These are phyloP conservation scores for Tethea ocularis DNA, from an alignment of 2,888 invertebrate genomes.

Conservation along the genomic window DNA sequence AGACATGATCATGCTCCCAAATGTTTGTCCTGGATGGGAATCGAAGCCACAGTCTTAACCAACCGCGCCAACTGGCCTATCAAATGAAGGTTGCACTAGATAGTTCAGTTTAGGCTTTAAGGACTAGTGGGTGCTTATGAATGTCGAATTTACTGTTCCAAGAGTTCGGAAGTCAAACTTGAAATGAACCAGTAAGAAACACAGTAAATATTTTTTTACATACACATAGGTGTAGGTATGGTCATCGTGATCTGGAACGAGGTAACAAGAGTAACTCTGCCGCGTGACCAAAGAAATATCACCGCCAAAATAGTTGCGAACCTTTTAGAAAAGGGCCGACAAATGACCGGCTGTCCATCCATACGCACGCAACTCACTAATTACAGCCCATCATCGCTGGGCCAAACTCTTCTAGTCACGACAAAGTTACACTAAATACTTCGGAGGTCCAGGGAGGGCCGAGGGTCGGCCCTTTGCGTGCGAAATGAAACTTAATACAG, in stretches of 20 bases:
- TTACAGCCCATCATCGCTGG: slow-evolving; percentile 49
- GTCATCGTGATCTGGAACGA: neutral
- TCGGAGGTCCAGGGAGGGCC: slow-evolving; percentile 23
- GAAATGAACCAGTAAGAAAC: too few species aligned
- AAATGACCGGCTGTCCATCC: slow-evolving; percentile 1
- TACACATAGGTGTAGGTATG: too few species aligned
- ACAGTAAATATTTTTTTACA: too few species aligned
- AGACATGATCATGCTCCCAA: too few species aligned
- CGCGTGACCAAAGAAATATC: slow-evolving; percentile 2
- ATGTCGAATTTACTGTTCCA: too few species aligned
- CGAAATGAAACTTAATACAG: slow-evolving; percentile 54
- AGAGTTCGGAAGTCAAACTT: too few species aligned
- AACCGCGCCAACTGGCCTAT: too few species aligned
- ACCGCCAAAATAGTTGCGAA: slow-evolving; percentile 1
- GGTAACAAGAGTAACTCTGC: neutral
- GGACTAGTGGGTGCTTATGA: too few species aligned
- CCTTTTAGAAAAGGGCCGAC: slow-evolving; percentile 8
- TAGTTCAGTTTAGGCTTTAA: too few species aligned
- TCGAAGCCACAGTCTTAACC: too few species aligned
- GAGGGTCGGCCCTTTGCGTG: slow-evolving; percentile 47
- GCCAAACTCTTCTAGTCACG: slow-evolving; percentile 39
- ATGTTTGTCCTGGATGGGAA: too few species aligned
- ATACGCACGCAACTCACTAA: slow-evolving; percentile 42
- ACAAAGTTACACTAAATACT: slow-evolving; percentile 48
- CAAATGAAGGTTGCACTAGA: too few species aligned